These are phyloP conservation scores for Medauroidea extradentata DNA, from an alignment of 1,140 invertebrate species.

Conservation along the genomic window DNA sequence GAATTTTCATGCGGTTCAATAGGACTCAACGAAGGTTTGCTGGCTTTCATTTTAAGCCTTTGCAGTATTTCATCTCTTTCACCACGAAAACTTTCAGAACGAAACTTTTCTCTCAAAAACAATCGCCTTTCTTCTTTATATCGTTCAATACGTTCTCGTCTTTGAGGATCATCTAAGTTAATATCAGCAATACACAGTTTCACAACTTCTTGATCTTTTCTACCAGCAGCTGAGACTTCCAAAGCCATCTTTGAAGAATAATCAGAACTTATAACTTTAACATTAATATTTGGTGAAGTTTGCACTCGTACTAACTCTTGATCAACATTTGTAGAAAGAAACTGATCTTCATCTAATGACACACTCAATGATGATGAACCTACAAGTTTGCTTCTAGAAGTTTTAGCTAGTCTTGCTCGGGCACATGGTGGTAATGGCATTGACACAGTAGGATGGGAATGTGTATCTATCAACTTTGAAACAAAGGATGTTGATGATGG, in stretches of 20 bases:
- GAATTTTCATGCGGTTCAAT: constrained; percentile 12
- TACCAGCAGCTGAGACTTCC: background rate
- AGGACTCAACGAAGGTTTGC: constrained; percentile 2
- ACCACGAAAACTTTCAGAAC: constrained; percentile 69
- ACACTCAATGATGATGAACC: constrained; percentile 52
- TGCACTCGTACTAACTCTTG: constrained; percentile 40
- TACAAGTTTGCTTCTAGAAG: constrained; percentile 1
- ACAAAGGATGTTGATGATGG: background rate
- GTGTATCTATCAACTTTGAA: background rate
- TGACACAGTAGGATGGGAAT: constrained; percentile 2
- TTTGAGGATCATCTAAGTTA: constrained; percentile 50
- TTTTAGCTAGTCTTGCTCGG: constrained; percentile 42
- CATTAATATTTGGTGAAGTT: constrained; percentile 31
- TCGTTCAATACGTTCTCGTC: constrained; percentile 77
- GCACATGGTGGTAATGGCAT: constrained; percentile 52
- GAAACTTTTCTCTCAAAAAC: constrained; percentile 80
- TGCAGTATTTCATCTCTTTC: constrained; percentile 28
- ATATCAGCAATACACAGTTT: constrained; percentile 20
- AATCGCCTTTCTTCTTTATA: constrained; percentile 88
- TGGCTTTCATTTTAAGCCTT: constrained; percentile 13
- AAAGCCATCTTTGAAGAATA: background rate
- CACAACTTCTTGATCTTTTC: background rate
- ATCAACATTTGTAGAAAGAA: constrained; percentile 51
- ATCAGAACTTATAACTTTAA: constrained; percentile 25
- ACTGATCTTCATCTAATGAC: constrained; percentile 67